These are phyloP conservation scores for Neodiprion lecontei DNA, from an alignment of 1,140 invertebrate species.

Conservation along the genomic window DNA sequence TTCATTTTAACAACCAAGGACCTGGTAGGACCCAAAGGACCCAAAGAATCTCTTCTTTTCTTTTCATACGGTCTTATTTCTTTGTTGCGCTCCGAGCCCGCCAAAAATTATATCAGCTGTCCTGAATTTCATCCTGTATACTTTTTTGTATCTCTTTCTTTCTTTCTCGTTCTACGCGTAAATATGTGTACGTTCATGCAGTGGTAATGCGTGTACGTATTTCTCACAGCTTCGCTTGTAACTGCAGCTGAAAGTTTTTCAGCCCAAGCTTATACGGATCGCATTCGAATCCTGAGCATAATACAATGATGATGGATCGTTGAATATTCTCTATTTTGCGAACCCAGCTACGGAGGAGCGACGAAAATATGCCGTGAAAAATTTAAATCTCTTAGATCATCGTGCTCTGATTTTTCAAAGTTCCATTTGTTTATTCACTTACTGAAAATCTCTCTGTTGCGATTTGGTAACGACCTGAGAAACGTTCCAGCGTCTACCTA, in stretches of 20 bases:
- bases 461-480: not conserved
- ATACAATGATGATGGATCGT: not conserved
- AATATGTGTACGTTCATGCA: not conserved
- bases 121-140: slow-evolving; percentile 43
- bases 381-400: too few relatives aligned
- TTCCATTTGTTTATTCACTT: too few relatives aligned
- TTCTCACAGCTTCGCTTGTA: not conserved
- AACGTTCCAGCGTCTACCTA: not conserved
- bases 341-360: too few relatives aligned
- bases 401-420: too few relatives aligned
- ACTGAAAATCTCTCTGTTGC: not conserved
- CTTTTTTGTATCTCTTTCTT: slow-evolving; percentile 17
- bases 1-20: slow-evolving; percentile 56
- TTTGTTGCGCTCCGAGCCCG: slow-evolving; percentile 39
- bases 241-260: not conserved
- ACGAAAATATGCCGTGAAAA: too few relatives aligned
- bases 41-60: slow-evolving; percentile 30
- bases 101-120: slow-evolving; percentile 61
- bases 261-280: not conserved
- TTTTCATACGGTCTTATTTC: slow-evolving; percentile 28
- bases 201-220: not conserved
- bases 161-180: not conserved
- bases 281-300: not conserved
- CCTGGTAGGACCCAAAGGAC: slow-evolving; percentile 37
- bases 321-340: too few relatives aligned